Percentiles rank a stretch among this genome's conserved stretches.
Conservation (phyloP, 2,888 invertebrate genomes). For the Rugalucina vietnamica region DNA sequence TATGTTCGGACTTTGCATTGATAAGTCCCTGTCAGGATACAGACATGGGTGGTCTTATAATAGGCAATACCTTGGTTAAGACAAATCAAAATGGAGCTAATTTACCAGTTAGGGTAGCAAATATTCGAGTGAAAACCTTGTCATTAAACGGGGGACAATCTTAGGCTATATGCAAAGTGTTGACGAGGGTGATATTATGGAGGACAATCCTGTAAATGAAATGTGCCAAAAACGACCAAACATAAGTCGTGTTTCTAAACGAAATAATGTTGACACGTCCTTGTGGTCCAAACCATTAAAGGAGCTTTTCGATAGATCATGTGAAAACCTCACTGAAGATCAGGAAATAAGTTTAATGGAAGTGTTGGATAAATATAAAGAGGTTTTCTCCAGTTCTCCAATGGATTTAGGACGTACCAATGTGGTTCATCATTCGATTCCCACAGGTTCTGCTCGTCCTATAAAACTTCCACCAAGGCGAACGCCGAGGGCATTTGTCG, state of each 20-base stretch:
- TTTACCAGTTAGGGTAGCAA: constrained; percentile 6
- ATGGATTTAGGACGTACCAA: constrained; percentile 23
- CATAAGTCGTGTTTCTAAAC: neutral
- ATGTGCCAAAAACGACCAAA: neutral
- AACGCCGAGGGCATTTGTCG: constrained; percentile 14
- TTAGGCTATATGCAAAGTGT: constrained; percentile 11
- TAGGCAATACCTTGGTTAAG: neutral
- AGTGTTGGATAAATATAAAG: constrained; percentile 16
- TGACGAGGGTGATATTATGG: neutral
- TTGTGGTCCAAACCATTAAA: constrained; percentile 6
- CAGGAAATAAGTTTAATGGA: neutral
- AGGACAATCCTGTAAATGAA: neutral
- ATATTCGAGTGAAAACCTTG: constrained; percentile 1
- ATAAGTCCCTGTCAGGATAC: neutral
- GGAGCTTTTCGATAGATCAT: constrained; percentile 5
- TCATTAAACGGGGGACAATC: neutral
- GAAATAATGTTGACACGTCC: neutral
- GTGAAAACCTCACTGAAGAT: neutral
- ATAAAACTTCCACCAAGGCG: constrained; percentile 36
- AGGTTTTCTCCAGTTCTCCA: constrained; percentile 14
- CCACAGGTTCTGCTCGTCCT: constrained; percentile 8
- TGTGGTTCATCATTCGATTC: constrained; percentile 32
- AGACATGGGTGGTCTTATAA: neutral
- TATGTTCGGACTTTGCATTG: neutral
- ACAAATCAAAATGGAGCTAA: neutral